A percentile compares a stretch with the other conserved stretches of the same genome.
Evolutionary conservation across 2,113 vertebrate species (phyloP).

Genomic region (Osmerus mordax): DNA sequence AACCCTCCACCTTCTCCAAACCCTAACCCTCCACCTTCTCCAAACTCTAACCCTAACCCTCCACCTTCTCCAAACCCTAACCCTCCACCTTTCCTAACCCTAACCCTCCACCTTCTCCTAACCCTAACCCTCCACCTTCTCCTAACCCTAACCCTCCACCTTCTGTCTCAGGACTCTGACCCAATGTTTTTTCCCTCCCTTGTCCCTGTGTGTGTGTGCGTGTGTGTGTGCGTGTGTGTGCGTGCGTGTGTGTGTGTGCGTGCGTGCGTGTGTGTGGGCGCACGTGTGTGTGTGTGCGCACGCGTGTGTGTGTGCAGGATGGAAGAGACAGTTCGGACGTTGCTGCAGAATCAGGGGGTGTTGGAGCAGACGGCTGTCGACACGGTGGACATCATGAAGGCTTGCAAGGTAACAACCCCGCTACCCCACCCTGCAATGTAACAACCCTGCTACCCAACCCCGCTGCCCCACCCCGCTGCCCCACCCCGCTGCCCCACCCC

Average conservation of each 20-base stretch:
- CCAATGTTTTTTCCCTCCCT: conserved; percentile 11
- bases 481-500: too few species aligned
- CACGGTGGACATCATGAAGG: conserved; percentile 79
- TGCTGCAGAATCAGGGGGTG: conserved; percentile 82
- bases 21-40: too few species aligned
- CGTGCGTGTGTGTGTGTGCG: conserved; percentile 18
- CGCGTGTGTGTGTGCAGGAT: conserved; percentile 73
- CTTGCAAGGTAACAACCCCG: conserved; percentile 75
- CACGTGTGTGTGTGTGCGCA: conserved; percentile 28
- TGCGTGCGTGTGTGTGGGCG: conserved; percentile 11
- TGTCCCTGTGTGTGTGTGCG: neutral
- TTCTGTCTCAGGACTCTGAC: conserved; percentile 16
- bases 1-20: too few species aligned
- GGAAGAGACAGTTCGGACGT: conserved; percentile 88
- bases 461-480: too few species aligned
- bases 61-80: too few species aligned
- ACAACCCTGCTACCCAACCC: too few species aligned
- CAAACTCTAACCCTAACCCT: too few species aligned
- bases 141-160: neutral
- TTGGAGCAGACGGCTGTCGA: conserved; percentile 78
- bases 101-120: too few species aligned
- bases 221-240: conserved; percentile 38
- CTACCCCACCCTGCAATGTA: too few species aligned
- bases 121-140: too few species aligned
- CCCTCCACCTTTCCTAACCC: too few species aligned